Evolutionary conservation across 2,888 invertebrate genomes (phyloP), one percentile per base, ranked within the genome.

Genomic region (Athetis lepigone): DNA sequence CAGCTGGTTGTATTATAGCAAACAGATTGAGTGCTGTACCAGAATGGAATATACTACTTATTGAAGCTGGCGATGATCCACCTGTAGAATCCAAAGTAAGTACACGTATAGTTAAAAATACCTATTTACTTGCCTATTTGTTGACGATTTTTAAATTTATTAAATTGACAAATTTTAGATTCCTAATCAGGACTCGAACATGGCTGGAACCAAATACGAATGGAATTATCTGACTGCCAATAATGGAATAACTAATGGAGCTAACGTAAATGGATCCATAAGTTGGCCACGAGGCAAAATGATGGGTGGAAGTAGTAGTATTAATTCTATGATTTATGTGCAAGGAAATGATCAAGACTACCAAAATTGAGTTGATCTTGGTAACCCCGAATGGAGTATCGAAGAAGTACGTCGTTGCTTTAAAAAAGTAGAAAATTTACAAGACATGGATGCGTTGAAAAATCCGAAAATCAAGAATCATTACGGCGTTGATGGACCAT

Each of bases 181-280:
- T 40, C 60, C 60, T 39, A 39, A 18, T n/a, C 8, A 46, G 0
- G 13, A 45, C 5, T 13, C 7, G 94, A 1, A 5, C 3, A 0
- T 2, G 57, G 1, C 11, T 11, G 40, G 96, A 79, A 92, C 84
- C 2, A 51, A 79, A 81, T 90, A 97, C 57, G 98, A 98, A 85
- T 98, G 98, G 98, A 96, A 97, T 83, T 98, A 98, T 87, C 96
- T 96, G 85, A 97, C 97, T 0, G 97, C 97, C 79, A 97, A 97
- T 0, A 96, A 97, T 84, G 96, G 96, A 25, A 96, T 94, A 51
- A 95, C 96, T 0, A 97, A 97, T 85, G 91, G 97, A 80, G 97
- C 97, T 96, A 91, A 89, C 33, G 78, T 83, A 56, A 81, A 85
- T 52, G 80, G 85, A 55, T 66, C 85, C 43, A 85, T 90, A 9